Percentiles rank a stretch among this genome's conserved stretches.
Conservation (phyloP, 2,113 vertebrate species). For the Amblyopsis rosae region DNA sequence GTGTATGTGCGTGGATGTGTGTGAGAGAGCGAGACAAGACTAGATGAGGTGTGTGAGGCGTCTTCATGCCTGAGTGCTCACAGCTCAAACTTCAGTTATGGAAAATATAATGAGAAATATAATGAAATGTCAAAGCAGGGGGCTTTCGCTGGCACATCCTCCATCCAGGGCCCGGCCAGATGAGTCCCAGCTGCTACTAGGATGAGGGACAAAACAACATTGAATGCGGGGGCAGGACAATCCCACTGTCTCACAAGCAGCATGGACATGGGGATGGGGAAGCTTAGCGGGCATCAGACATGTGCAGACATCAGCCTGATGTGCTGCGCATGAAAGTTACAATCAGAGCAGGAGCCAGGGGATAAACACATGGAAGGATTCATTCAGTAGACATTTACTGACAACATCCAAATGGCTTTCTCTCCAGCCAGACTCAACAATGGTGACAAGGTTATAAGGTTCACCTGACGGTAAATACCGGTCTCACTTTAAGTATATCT, state of each 20-base stretch:
- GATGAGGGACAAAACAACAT: slow-evolving; percentile 56
- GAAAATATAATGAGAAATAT: slow-evolving; percentile 79
- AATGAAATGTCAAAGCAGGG: slow-evolving; percentile 77
- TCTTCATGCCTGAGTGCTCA: slow-evolving; percentile 69
- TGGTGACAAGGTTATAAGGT: background rate
- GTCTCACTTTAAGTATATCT: too few species aligned
- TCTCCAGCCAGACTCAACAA: slow-evolving; percentile 7
- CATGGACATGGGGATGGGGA: slow-evolving; percentile 55
- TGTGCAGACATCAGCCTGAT: slow-evolving; percentile 49
- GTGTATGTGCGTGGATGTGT: slow-evolving; percentile 40
- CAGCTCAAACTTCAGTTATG: slow-evolving; percentile 67
- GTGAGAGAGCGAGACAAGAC: slow-evolving; percentile 36
- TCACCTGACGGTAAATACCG: slow-evolving; percentile 6
- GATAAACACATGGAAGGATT: slow-evolving; percentile 47
- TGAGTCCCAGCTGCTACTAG: slow-evolving; percentile 34
- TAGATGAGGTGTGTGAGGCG: slow-evolving; percentile 65
- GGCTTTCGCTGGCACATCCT: slow-evolving; percentile 53
- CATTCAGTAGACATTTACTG: slow-evolving; percentile 37
- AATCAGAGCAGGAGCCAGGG: slow-evolving; percentile 49
- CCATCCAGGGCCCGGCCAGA: slow-evolving; percentile 37
- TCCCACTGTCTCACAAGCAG: slow-evolving; percentile 49
- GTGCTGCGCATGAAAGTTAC: slow-evolving; percentile 49
- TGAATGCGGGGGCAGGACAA: slow-evolving; percentile 50
- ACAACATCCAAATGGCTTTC: slow-evolving; percentile 56
- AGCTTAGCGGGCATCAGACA: slow-evolving; percentile 56